A percentile compares a stretch with the other conserved stretches of the same genome.
Conservation (phyloP, 1,140 invertebrate genomes). For the Drosophila prosaltans region DNA sequence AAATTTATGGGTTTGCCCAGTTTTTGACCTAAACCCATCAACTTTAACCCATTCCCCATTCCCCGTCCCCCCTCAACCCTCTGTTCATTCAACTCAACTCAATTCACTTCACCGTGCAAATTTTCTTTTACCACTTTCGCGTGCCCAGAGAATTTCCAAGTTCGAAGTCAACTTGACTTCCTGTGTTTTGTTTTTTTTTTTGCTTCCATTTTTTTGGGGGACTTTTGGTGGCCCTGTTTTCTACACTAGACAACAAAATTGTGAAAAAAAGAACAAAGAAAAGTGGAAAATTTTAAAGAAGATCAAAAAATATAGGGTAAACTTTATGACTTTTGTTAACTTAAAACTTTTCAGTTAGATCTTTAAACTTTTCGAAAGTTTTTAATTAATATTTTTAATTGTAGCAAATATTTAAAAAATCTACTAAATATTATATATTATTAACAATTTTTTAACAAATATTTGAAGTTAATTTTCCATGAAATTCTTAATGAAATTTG, state of each 20-base stretch:
- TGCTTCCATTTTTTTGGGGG: background rate
- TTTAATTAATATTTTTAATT: too few species aligned
- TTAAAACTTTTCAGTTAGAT: too few species aligned
- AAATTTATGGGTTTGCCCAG: slow-evolving; percentile 64
- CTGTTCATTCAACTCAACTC: background rate
- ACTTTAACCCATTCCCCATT: background rate
- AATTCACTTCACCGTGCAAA: background rate
- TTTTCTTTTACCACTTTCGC: slow-evolving; percentile 48
- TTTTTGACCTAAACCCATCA: slow-evolving; percentile 13
- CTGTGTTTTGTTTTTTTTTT: background rate
- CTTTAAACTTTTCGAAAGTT: too few species aligned
- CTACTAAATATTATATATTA: too few species aligned
- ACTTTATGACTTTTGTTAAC: too few species aligned
- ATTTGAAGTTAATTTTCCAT: too few species aligned
- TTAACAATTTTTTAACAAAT: too few species aligned
- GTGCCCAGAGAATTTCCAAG: slow-evolving; percentile 21
- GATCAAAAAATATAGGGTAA: too few species aligned
- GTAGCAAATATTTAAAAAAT: too few species aligned
- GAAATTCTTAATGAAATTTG: too few species aligned
- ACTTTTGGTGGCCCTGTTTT: slow-evolving; percentile 1
- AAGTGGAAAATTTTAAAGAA: too few species aligned
- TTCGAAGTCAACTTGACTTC: slow-evolving; percentile 26
- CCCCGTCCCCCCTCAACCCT: background rate
- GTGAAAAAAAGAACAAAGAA: too few species aligned
- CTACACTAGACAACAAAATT: background rate